Evolutionary conservation across 2,797 vertebrate species (phyloP), one percentile per base, ranked within the genome.

Genomic region (Pseudopleuronectes americanus): DNA sequence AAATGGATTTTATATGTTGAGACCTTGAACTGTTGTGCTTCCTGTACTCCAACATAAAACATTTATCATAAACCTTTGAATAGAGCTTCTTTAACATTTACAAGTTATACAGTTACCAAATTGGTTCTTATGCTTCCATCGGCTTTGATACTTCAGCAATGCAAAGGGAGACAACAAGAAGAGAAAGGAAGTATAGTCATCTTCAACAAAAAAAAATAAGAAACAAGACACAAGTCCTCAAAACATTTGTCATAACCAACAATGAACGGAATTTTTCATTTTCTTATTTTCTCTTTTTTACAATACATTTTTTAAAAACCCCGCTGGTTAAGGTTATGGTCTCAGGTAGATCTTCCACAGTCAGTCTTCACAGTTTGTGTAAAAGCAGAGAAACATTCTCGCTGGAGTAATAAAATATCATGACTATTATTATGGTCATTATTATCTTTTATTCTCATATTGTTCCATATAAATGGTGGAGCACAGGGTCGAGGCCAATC

Each of bases 391-490:
- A 93, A 92, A 94, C 90, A 89, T 94, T 96, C 95, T 95, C 80
- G 88, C 95, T 95, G 96, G 95, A 95, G 94, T 98, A 99, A 96
- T 97, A 99, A 99, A 98, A 98, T 97, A 98, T 95, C 91, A 92
- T 90, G 90, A 93, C 91, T 93, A 93, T 94, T 92, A 91, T 92
- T 93, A 90, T 92, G 84, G 81, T 89, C 87, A 90, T 92, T 90
- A 91, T 95, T 88, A 88, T 93, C 80, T 89, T 92, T 96, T 92
- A 95, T 86, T 80, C 91, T 94, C 89, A 91, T 94, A 95, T 91
- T 94, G 91, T 96, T 94, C 94, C 93, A 94, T 96, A 95, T 88
- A 95, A 94, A 92, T 93, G 95, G 94, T 93, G 85, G 92, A 87
- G 90, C 85, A 80, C 45, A 38, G 63, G 85, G 84, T 74, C 24